Base-by-base conservation (phyloP, 2,888 invertebrate genomes). In the Iselma pallidipennis region DNA sequence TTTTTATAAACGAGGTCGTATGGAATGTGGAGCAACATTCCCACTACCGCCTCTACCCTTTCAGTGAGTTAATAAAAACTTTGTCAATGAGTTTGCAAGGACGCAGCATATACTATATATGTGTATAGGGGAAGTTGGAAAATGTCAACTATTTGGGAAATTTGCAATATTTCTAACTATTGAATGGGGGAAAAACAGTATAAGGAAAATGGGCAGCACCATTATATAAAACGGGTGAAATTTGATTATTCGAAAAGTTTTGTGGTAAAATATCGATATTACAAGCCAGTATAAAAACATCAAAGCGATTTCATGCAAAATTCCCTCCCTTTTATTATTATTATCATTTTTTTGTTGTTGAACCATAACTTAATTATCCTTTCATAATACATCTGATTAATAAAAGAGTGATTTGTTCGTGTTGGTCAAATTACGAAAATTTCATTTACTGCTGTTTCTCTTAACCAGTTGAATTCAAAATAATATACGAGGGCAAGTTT, bases 21-120 rank as follows among this genome's bases (percentile, higher is more conserved):
- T 19, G 59, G 50, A 59, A 59, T 59, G 54, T 29, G 26, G 33
- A 33, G 29, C 51, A 56, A n/a, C n/a, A n/a, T n/a, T 55, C 45
- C 42, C 45, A 23, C 45, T 23, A n/a, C n/a, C n/a, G 23, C 51
- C 48, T 51, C 49, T 42, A 48, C 53, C 52, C 61, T 61, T 6
- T 26, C 23, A 5, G 4, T 26, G 61, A 61, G 56, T 61, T 61
- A 56, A 61, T 61, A 61, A 61, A 61, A 56, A 56, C 61, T 56
- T 61, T 56, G 52, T 56, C 61, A 61, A 56, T 61, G 56, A 56
- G 33, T 56, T 55, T 28, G 10, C 12, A 21, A 37, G 37, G 16
- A 37, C 37, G 21, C n/a, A 23, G 33, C 6, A 2, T 42, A 42
- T 21, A 37, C 23, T n/a, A n/a, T n/a, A n/a, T n/a, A n/a, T n/a